Evolutionary conservation across 1,140 invertebrate genomes (phyloP).

Genomic region (Papilio glaucus): DNA sequence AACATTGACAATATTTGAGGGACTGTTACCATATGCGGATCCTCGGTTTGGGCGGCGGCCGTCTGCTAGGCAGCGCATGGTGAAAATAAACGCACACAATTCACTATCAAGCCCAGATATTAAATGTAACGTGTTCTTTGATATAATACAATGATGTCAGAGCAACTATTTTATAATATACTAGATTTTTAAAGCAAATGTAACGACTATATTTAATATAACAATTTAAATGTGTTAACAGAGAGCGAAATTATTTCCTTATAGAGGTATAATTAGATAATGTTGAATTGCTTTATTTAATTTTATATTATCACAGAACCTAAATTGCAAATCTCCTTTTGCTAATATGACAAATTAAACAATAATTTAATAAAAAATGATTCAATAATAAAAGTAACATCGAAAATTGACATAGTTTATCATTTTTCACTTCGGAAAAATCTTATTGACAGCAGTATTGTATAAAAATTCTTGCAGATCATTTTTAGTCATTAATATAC

Average conservation of each 20-base stretch:
- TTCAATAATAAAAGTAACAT: too few species aligned
- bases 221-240: neutral
- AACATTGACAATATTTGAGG: constrained; percentile 70
- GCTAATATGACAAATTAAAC: too few species aligned
- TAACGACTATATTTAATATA: neutral
- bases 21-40: constrained; percentile 94
- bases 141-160: constrained; percentile 22
- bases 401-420: too few species aligned
- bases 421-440: too few species aligned
- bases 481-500: too few species aligned
- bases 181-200: neutral
- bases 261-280: neutral
- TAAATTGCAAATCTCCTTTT: too few species aligned
- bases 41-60: constrained; percentile 93
- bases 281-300: neutral
- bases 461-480: too few species aligned
- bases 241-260: neutral
- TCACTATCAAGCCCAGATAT: constrained; percentile 57
- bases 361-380: too few species aligned
- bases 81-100: constrained; percentile 72
- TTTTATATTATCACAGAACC: neutral
- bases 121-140: constrained; percentile 31
- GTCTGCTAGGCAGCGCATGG: constrained; percentile 84
- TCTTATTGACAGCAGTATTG: too few species aligned
- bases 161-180: neutral